Base-by-base conservation (phyloP, 1,140 invertebrate genomes). In the Apis cerana region DNA sequence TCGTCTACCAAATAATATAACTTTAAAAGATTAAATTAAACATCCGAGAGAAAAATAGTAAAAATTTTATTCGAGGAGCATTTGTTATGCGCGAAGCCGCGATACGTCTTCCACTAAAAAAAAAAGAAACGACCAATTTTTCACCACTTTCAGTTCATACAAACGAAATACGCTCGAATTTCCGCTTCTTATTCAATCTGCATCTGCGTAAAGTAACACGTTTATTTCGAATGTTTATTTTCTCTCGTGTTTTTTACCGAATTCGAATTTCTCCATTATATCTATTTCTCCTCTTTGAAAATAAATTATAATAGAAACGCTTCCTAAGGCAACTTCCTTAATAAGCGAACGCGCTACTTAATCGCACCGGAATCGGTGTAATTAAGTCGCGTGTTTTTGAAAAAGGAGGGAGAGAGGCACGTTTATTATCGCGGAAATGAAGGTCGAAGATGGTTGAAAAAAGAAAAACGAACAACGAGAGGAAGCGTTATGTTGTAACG, bases 311-410 rank as follows among this genome's bases (percentile, higher is more conserved):
- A 48, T 43, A 17, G 13, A 2, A 48, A 13, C 56, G 5, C 52
- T 43, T 56, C 1, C 17, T 8, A 59, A 15, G 12, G 19, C 50
- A 74, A 74, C 71, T 61, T 69, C 12, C 43, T 78, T 23, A 58
- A 48, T 69, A 48, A 69, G 17, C 23, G 7, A 23, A 27, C 15
- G 52, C 19, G 52, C 13, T 43, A 23, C n/a, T 78, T 59, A 59
- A 61, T 59, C 19, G 23, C 54, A 10, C 58, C 58, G 23, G 23
- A 70, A 61, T 21, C 33, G 33, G 5, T 10, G 54, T 43, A 80
- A 80, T 80, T 74, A 80, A 54, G 74, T 80, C 50, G 3, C 48
- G 5, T 50, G 48, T 52, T 23, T 52, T 10, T 12, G n/a, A 9
- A 33, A 33, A 69, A 12, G 3, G 43, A 5, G 27, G 1, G 27